Conservation (phyloP, 2,113 vertebrate species). For the Galbula dea region DNA sequence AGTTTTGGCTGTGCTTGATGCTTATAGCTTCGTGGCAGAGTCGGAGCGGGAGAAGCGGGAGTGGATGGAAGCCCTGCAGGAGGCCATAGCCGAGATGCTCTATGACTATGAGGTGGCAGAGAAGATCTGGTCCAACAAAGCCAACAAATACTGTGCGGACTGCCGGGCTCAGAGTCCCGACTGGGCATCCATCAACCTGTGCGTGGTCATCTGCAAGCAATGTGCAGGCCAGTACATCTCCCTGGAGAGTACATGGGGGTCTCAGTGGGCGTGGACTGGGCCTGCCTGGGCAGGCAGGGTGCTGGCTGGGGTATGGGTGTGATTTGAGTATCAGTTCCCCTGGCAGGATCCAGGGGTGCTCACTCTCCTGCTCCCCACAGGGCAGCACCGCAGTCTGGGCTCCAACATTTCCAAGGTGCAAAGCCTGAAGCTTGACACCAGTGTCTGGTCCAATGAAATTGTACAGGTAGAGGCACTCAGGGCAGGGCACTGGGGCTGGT, state of each 20-base stretch:
- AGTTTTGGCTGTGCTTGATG: background rate
- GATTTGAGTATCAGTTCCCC: accelerated
- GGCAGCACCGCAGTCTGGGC: constrained; percentile 91
- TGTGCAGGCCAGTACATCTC: constrained; percentile 82
- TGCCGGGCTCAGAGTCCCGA: constrained; percentile 88
- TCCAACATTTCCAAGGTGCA: constrained; percentile 96
- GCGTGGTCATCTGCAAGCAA: constrained; percentile 98
- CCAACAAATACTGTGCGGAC: constrained; percentile 90
- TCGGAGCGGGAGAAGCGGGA: constrained; percentile 88
- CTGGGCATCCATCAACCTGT: constrained; percentile 98
- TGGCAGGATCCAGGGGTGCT: background rate
- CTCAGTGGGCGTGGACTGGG: accelerated
- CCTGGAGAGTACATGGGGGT: accelerated
- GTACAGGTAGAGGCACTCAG: constrained; percentile 81
- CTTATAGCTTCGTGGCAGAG: constrained; percentile 87
- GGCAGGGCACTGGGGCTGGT: background rate
- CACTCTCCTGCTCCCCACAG: constrained; percentile 58
- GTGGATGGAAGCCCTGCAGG: constrained; percentile 93
- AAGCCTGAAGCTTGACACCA: constrained; percentile 95
- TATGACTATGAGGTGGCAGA: constrained; percentile 97
- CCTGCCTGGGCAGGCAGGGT: background rate
- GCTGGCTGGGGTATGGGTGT: background rate
- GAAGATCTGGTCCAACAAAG: constrained; percentile 98
- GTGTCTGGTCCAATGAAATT: constrained; percentile 95
- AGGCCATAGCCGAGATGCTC: constrained; percentile 90